These are phyloP conservation scores for Siderastrea radians DNA, from an alignment of 92 coral and sea anemone genomes.

Conservation along the genomic window DNA sequence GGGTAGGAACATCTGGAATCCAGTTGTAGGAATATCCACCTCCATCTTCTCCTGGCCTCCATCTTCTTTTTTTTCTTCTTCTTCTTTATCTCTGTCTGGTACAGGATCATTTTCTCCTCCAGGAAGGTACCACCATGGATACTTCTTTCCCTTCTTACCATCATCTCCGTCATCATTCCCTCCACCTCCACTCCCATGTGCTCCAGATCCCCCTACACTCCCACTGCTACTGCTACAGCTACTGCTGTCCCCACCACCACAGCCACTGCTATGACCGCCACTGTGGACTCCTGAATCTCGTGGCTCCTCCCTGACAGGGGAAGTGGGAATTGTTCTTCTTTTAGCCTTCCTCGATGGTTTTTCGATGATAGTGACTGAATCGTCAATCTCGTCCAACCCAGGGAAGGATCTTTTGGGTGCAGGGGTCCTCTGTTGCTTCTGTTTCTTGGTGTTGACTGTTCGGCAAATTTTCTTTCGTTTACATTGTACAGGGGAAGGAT, in stretches of 20 bases:
- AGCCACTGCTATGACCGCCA: slow-evolving; percentile 2
- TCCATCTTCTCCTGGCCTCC: slow-evolving; percentile 26
- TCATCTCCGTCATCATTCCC: slow-evolving; percentile 7
- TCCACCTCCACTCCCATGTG: slow-evolving; percentile 5
- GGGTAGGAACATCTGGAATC: slow-evolving; percentile 24
- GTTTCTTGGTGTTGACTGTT: slow-evolving; percentile 4
- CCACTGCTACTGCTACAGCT: slow-evolving; percentile 14
- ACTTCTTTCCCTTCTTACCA: background rate
- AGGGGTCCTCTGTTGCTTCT: background rate
- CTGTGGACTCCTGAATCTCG: slow-evolving; percentile 25
- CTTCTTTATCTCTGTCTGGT: background rate
- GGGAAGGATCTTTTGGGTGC: background rate
- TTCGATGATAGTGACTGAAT: background rate
- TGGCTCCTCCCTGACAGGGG: slow-evolving; percentile 6
- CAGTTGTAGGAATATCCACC: background rate
- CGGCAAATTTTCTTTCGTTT: background rate
- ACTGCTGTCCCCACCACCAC: slow-evolving; percentile 18
- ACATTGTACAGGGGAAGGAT: background rate
- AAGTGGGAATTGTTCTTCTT: slow-evolving; percentile 9
- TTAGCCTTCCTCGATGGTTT: background rate
- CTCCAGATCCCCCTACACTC: background rate
- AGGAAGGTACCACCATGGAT: slow-evolving; percentile 5
- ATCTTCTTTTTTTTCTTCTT: background rate
- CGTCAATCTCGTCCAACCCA: background rate
- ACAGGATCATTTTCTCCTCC: background rate